These are phyloP conservation scores for Trachelus tabidus DNA, from an alignment of 2,888 invertebrate genomes.

Conservation along the genomic window DNA sequence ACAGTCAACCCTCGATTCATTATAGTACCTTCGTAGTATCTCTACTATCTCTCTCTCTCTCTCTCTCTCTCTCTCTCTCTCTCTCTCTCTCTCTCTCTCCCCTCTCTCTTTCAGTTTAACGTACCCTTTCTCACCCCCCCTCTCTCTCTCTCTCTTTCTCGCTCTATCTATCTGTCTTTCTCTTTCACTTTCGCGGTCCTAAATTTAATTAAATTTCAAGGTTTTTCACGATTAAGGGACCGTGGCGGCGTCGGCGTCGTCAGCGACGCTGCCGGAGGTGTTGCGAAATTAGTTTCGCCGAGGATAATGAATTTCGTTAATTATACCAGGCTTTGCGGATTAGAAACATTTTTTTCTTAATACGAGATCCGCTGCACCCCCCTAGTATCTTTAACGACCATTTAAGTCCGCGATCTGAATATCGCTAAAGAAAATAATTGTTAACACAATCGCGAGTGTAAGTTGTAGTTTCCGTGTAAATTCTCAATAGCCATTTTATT, in stretches of 20 bases:
- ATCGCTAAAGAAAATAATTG: too few relatives aligned
- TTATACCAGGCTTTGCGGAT: constrained; percentile 46
- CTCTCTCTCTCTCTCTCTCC: constrained; percentile 19
- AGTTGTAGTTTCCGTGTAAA: too few relatives aligned
- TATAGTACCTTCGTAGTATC: constrained; percentile 23
- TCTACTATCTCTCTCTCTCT: constrained; percentile 25
- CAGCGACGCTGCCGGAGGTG: constrained; percentile 38
- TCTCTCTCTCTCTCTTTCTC: background rate
- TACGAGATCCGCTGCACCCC: too few relatives aligned
- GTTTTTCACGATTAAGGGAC: constrained; percentile 65
- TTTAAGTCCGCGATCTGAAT: too few relatives aligned
- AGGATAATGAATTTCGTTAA: constrained; percentile 65
- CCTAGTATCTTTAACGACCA: too few relatives aligned
- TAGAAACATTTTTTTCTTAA: too few relatives aligned
- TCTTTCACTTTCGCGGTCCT: constrained; percentile 61
- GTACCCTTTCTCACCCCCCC: constrained; percentile 12
- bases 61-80: constrained; percentile 19
- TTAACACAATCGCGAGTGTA: too few relatives aligned
- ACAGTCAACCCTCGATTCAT: constrained; percentile 32
- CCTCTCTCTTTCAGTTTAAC: constrained; percentile 21
- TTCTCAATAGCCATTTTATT: too few relatives aligned
- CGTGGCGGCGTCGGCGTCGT: constrained; percentile 33
- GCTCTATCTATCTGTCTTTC: constrained; percentile 31
- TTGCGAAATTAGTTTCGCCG: constrained; percentile 62
- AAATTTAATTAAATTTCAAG: constrained; percentile 66